Base-by-base conservation (phyloP, 92 coral and sea anemone genomes). In the Scolanthus callimorphus region DNA sequence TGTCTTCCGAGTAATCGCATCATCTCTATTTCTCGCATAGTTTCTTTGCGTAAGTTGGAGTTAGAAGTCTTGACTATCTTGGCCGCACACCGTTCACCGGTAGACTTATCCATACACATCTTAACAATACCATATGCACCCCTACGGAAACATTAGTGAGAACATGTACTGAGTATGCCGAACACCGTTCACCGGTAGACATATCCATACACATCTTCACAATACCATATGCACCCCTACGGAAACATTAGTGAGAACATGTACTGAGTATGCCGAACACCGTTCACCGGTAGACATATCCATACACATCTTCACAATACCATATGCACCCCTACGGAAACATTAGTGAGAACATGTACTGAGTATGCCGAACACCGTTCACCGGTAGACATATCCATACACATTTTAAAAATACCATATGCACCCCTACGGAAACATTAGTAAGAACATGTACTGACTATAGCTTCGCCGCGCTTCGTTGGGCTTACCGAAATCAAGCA, bases 71-170 rank as follows among this genome's bases (percentile, higher is more conserved):
- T 82, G 69, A 94, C 77, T 2, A 88, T 78, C 68, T 92, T 94
- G 22, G 89, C 96, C 0, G 99, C 99, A 54, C 65, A 94, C 15
- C 57, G 67, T 17, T 77, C 65, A n/a, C 84, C 74, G 25, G 76
- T 83, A 25, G 75, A 72, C 68, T 84, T 94, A 49, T 83, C 85
- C 22, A 59, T 65, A 39, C 99, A 94, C 56, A 65, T 94, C 58
- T 81, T 88, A 29, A 94, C 96, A 11, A 74, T 73, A 27, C 94
- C 99, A 71, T 80, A 94, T 4, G 99, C 83, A 28, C 96, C 99
- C 59, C 91, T 83, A 57, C 17, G 25, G 39, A 26, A 56, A 39
- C 11, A 12, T 39, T 56, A 3, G 49, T 51, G 15, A 34, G 41
- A n/a, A n/a, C n/a, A n/a, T n/a, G n/a, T n/a, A n/a, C n/a, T n/a